phyloP scores from a whole-genome alignment of 2,797 vertebrate genomes.

The Coracias cyanogaster region DNA sequence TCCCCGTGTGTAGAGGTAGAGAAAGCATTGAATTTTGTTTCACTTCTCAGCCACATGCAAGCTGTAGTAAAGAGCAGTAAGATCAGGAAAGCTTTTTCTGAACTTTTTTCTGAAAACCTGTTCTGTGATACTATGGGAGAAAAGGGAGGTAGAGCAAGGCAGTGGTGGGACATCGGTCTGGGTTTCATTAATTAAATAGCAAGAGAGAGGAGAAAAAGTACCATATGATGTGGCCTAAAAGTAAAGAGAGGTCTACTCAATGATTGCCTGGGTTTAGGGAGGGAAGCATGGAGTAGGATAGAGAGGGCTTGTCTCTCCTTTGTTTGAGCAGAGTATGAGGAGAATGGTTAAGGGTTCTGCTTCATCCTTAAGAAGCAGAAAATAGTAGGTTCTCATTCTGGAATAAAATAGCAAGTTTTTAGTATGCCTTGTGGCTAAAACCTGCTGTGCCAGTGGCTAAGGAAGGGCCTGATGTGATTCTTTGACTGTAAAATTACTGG shows the following conservation, averaged over 20 bases:
- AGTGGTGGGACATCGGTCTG: background rate
- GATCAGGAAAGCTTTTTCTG: background rate
- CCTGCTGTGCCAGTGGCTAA: background rate
- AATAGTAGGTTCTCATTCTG: background rate
- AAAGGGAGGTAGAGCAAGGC: background rate
- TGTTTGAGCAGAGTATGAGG: background rate
- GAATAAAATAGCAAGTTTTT: background rate
- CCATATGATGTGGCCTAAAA: background rate
- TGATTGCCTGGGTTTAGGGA: background rate
- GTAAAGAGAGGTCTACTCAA: background rate
- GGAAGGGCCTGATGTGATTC: background rate
- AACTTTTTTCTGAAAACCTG: background rate
- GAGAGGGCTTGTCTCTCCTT: background rate
- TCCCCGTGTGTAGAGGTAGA: background rate
- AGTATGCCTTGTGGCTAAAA: background rate
- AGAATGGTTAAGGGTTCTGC: background rate
- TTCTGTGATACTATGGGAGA: background rate
- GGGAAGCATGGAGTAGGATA: background rate
- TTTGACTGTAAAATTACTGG: background rate
- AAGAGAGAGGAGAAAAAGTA: background rate
- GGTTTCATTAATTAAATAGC: background rate
- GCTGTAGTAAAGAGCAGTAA: background rate
- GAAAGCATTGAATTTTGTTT: constrained; percentile 31
- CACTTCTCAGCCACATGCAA: background rate
- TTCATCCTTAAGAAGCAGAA: background rate